phyloP scores from a whole-genome alignment of 2,113 vertebrate genomes.

The Chloroceryle aenea region DNA sequence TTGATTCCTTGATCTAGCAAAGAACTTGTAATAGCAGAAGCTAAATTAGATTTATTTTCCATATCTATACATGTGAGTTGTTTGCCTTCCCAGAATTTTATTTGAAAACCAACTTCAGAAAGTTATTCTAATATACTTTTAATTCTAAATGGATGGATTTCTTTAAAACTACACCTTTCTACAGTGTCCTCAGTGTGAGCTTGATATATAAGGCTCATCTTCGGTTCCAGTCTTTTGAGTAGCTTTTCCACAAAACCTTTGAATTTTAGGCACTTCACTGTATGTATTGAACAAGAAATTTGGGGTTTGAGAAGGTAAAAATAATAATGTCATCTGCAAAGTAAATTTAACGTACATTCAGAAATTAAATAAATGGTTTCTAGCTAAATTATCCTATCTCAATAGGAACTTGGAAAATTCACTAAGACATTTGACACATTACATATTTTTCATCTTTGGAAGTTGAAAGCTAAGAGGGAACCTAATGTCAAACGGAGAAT shows the following conservation, averaged over 20 bases:
- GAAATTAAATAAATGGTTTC: not conserved
- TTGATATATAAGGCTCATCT: not conserved
- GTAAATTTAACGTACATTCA: not conserved
- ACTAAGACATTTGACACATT: rapidly evolving
- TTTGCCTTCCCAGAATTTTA: no score
- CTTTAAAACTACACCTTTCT: not conserved
- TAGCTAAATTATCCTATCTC: not conserved
- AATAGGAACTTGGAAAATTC: not conserved
- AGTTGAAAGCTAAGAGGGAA: not conserved
- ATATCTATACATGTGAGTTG: no score
- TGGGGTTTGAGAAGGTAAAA: not conserved
- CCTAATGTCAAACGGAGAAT: not conserved
- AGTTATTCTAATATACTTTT: no score
- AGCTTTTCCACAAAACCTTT: not conserved
- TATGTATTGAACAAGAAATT: not conserved
- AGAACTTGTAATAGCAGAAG: no score
- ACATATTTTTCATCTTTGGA: not conserved
- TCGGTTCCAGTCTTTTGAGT: not conserved
- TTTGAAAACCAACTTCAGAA: no score
- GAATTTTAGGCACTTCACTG: not conserved
- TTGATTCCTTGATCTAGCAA: no score
- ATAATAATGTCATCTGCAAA: not conserved
- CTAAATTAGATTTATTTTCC: no score
- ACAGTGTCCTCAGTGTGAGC: not conserved
- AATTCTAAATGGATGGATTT: no score